These are phyloP conservation scores for Epicampocera succincta DNA, from an alignment of 2,888 invertebrate genomes.

Conservation along the genomic window DNA sequence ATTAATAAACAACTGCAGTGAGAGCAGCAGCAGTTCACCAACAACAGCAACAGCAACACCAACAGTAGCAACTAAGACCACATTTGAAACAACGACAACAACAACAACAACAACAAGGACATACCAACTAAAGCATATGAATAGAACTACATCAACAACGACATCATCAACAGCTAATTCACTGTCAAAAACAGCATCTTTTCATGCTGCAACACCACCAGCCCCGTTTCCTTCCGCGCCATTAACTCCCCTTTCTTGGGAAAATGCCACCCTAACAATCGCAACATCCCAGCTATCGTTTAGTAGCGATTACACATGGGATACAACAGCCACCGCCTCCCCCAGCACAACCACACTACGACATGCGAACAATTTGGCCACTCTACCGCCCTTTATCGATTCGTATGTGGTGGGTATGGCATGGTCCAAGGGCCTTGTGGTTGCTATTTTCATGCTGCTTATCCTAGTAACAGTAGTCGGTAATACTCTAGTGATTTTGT, in stretches of 20 bases:
- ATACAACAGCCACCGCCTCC: conserved; percentile 45
- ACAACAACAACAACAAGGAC: conserved; percentile 58
- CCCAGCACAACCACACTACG: conserved; percentile 43
- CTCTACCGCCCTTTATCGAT: conserved; percentile 70
- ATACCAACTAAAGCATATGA: conserved; percentile 43
- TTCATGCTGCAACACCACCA: conserved; percentile 6
- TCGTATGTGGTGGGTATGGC: conserved; percentile 79
- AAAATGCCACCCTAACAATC: conserved; percentile 18
- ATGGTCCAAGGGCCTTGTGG: conserved; percentile 83
- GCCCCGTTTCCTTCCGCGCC: not conserved
- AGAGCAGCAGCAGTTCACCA: conserved; percentile 43
- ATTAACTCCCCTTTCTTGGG: conserved; percentile 1
- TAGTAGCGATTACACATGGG: conserved; percentile 49
- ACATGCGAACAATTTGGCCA: conserved; percentile 11
- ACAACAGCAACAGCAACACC: conserved; percentile 61
- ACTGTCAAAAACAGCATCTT: conserved; percentile 46
- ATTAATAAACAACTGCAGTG: conserved; percentile 37
- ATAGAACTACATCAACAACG: conserved; percentile 69
- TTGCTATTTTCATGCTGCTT: conserved; percentile 85
- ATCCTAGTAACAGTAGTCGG: conserved; percentile 90
- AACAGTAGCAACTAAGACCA: too few species aligned
- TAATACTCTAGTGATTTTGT: conserved; percentile 93
- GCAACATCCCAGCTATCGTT: conserved; percentile 15
- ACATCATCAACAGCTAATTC: conserved; percentile 29
- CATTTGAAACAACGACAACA: too few species aligned